A percentile compares a stretch with the other conserved stretches of the same genome.
Conservation (phyloP, 2,888 invertebrate species). For the Troides oblongomaculatus region DNA sequence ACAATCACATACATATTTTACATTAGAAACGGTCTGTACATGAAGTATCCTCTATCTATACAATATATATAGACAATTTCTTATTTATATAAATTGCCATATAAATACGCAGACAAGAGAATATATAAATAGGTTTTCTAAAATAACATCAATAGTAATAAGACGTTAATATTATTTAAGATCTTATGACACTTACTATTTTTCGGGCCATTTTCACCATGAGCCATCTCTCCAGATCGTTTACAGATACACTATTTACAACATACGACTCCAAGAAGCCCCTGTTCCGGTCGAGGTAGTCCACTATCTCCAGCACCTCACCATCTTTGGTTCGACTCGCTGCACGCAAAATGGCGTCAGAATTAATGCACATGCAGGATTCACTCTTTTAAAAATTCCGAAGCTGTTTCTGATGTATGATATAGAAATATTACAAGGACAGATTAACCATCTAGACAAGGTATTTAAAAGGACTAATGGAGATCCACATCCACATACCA, state of each 20-base stretch:
- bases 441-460: too few species aligned
- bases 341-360: conserved; percentile 19
- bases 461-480: too few species aligned
- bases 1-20: too few species aligned
- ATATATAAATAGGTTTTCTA: not conserved
- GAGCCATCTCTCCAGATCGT: conserved; percentile 84
- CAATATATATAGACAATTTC: too few species aligned
- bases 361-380: conserved; percentile 3
- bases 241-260: conserved; percentile 80
- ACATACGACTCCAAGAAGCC: conserved; percentile 84
- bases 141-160: too few species aligned
- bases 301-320: conserved; percentile 60
- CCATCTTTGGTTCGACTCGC: conserved; percentile 35
- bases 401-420: not conserved
- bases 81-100: too few species aligned
- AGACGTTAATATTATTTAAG: not conserved
- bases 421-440: not conserved
- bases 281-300: conserved; percentile 81
- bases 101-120: not conserved
- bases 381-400: not conserved
- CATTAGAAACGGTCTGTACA: too few species aligned
- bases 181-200: conserved; percentile 38
- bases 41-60: too few species aligned
- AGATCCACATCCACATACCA: too few species aligned
- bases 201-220: conserved; percentile 53